Conservation (phyloP, 2,113 vertebrate species). For the Crypturellus undulatus region DNA sequence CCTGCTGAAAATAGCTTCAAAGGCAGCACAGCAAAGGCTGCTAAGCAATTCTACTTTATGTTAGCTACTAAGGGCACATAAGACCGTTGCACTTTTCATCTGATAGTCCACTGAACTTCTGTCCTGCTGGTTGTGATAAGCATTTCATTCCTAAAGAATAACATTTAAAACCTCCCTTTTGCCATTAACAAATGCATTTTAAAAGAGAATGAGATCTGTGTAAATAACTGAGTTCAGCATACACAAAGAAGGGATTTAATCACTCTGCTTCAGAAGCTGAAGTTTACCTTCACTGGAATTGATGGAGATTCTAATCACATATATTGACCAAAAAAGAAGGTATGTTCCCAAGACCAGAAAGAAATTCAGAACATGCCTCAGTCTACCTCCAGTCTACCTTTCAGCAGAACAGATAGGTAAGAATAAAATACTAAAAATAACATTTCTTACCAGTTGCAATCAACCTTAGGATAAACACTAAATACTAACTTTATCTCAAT, state of each 20-base stretch:
- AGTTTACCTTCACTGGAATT: not conserved
- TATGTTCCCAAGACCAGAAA: not conserved
- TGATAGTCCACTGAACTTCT: not conserved
- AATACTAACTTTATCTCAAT: not conserved
- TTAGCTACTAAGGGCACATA: not conserved
- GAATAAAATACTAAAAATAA: not conserved
- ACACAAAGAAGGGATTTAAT: not conserved
- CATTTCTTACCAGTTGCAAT: not conserved
- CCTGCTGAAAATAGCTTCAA: not conserved
- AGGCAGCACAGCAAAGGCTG: not conserved
- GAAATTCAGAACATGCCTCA: not conserved
- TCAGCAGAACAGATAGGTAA: not conserved
- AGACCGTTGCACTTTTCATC: not conserved
- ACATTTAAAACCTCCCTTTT: too few species aligned
- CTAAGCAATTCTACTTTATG: slow-evolving; percentile 9
- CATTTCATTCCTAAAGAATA: not conserved
- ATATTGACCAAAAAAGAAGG: not conserved
- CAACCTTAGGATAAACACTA: not conserved
- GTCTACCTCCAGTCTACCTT: not conserved
- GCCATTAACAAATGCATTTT: not conserved
- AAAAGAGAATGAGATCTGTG: not conserved
- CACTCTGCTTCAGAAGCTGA: not conserved
- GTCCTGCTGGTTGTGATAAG: not conserved
- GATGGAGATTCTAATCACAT: not conserved
- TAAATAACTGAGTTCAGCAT: not conserved